Conservation (phyloP, 2,888 invertebrate species). For the Ichneumoninae sp. region DNA sequence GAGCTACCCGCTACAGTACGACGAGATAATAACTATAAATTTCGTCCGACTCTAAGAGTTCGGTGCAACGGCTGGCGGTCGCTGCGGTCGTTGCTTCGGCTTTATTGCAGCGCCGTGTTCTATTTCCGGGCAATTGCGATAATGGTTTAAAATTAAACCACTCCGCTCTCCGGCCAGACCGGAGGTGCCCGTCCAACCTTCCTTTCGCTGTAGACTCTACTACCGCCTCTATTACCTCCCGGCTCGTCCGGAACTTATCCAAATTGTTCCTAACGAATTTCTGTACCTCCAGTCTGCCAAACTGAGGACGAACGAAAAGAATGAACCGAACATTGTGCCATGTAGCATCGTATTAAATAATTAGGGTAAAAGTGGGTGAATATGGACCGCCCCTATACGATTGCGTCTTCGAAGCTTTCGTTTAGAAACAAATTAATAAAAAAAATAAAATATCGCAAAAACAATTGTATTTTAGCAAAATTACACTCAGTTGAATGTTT, state of each 20-base stretch:
- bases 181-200: background rate
- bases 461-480: too few species aligned
- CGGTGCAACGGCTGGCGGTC: background rate
- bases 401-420: background rate
- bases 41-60: background rate
- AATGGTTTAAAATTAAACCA: slow-evolving; percentile 67
- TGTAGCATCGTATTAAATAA: background rate
- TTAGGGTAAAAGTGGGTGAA: background rate
- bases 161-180: slow-evolving; percentile 43
- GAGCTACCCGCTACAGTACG: background rate
- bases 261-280: slow-evolving; percentile 8
- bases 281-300: background rate
- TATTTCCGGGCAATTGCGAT: slow-evolving; percentile 67
- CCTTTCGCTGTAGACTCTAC: background rate
- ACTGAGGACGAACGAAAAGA: background rate
- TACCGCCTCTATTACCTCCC: background rate
- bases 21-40: background rate
- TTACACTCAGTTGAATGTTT: too few species aligned
- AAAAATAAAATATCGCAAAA: too few species aligned
- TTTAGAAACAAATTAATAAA: background rate
- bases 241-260: background rate
- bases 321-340: background rate
- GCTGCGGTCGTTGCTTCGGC: background rate
- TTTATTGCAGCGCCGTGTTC: slow-evolving; percentile 26
- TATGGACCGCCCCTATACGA: too few species aligned